Evolutionary conservation across 2,888 invertebrate genomes (phyloP), one percentile per base, ranked within the genome.

Genomic region (Cheilosia urbana): DNA sequence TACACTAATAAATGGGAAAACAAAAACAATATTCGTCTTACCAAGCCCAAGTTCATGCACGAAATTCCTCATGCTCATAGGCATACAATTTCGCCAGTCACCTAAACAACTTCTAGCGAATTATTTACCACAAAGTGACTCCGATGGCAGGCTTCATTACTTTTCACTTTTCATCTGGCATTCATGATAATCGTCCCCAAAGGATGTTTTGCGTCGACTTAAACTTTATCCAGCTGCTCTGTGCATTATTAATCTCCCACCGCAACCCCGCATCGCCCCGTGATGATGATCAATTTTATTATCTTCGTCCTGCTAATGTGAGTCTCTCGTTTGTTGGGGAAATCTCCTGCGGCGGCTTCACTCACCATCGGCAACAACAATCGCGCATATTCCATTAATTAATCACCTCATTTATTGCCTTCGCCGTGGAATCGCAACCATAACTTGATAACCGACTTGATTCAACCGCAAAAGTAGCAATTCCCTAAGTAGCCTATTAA

Each of bases 211-310:
- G n/a, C 17, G 11, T 58, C 42, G 62, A 62, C 24, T 51, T 37
- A 72, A 81, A 77, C 60, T 76, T 77, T 72, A 76, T 34, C 37
- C 71, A 72, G 21, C 53, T 77, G 51, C 71, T 72, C 76, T 81
- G 72, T 85, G 81, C 80, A 85, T 85, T 85, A 85, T 81, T 85
- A 77, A 85, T 77, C 72, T 47, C 66, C 27, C 69, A 69, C 80
- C 53, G 65, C 66, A 79, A 53, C 63, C 79, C 68, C 79, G 51
- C 75, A 75, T 69, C 53, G 75, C 60, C 55, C 71, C 72, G 76
- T 81, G 81, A 81, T 76, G 85, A 85, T 85, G 85, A 85, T 85
- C 72, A 81, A 81, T 85, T 85, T 85, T 69, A 81, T 81, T 72
- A 85, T 68, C 65, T 66, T 19, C 53, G 37, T 45, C 47, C 63